Evolutionary conservation across 2,888 invertebrate species (phyloP).

Genomic region (Sialis fuliginosa): DNA sequence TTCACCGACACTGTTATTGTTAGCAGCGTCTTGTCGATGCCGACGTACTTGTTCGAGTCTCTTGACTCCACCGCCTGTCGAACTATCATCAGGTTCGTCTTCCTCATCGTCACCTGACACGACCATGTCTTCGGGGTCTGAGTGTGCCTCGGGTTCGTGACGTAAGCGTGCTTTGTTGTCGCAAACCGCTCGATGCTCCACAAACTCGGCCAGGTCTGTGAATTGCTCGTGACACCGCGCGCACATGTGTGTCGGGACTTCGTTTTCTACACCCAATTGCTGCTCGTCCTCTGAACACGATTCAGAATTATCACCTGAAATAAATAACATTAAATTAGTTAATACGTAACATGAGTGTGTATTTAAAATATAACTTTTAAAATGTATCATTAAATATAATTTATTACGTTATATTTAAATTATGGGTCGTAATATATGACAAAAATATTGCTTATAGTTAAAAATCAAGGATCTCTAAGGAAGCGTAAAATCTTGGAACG

Average conservation of each 20-base stretch:
- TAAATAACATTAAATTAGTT: constrained; percentile 18
- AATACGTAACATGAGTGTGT: not conserved
- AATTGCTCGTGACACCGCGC: constrained; percentile 48
- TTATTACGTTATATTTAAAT: not conserved
- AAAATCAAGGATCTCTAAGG: too few species aligned
- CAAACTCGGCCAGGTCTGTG: constrained; percentile 40
- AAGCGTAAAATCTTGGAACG: too few species aligned
- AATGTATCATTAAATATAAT: too few species aligned
- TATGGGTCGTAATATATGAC: too few species aligned
- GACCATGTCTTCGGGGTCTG: constrained; percentile 56
- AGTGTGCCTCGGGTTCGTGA: constrained; percentile 47
- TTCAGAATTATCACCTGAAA: constrained; percentile 49
- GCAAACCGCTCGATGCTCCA: constrained; percentile 42
- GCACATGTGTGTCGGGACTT: constrained; percentile 33
- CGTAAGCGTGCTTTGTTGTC: constrained; percentile 41
- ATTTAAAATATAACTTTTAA: not conserved
- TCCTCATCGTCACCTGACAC: constrained; percentile 51
- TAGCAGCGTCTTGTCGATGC: constrained; percentile 61
- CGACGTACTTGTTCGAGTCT: constrained; percentile 48
- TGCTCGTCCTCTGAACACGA: constrained; percentile 46
- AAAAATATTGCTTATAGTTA: too few species aligned
- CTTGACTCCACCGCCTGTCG: constrained; percentile 35
- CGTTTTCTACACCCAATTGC: constrained; percentile 6
- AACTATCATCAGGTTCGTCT: constrained; percentile 23
- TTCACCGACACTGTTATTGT: constrained; percentile 54